Base-by-base conservation (phyloP, 2,888 invertebrate species). In the Mythimna albipuncta region DNA sequence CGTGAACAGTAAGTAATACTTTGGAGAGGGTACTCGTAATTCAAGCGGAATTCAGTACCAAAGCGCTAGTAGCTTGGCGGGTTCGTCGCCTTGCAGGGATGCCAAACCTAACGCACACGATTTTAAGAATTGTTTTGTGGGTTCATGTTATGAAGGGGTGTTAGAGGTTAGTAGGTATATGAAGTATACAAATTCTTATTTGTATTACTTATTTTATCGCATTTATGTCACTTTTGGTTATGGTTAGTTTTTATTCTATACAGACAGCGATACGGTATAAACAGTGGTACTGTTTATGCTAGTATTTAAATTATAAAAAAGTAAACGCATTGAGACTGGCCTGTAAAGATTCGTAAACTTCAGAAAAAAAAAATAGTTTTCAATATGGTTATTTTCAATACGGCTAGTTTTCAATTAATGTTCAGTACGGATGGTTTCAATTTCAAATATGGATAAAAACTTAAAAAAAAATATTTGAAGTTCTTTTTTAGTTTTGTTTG, bases 31-130 rank as follows among this genome's bases (percentile, higher is more conserved):
- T 83, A 80, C 85, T 83, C 87, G 83, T 86, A 81, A 86, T 81
- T 86, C 83, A 83, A 86, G 81, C 74, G 77, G 81, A 83, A 86
- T 86, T 70, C 78, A 81, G 77, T 86, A 86, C 47, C 83, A 83
- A 82, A 85, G 83, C 64, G 73, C 72, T 65, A 80, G 69, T 72
- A 69, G 67, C 76, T 72, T 70, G 74, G 59, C n/a, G 75, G 66
- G 84, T 65, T 59, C 64, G 81, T 80, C 83, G 83, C 68, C 84
- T 70, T n/a, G 10, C 54, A 83, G 84, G 84, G 81, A 68, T 75
- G 75, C 4, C 67, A 44, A 80, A 83, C 38, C 38, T 44, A 38
- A 32, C 21, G 63, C 32, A 63, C 44, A 59, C 32, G 13, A 50
- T 78, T 58, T 44, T 2, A 52, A 65, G 32, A 0, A 16, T 63